Evolutionary conservation across 2,113 vertebrate species (phyloP).

Genomic region (Xiphophorus maculatus): DNA sequence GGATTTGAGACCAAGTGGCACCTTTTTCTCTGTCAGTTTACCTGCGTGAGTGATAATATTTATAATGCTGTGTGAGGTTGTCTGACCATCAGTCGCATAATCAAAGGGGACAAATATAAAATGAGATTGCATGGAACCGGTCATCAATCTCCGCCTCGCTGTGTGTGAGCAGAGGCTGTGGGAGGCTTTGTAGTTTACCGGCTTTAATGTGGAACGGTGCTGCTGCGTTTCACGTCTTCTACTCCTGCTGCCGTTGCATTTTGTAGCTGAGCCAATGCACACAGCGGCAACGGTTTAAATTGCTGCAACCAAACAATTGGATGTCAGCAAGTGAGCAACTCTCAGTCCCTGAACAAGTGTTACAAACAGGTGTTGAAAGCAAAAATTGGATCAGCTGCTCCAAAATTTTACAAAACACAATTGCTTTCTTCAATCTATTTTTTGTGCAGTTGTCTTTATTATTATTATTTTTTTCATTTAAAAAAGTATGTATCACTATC

Average conservation of each 20-base stretch:
- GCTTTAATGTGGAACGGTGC: slow-evolving; percentile 8
- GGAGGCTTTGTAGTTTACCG: background rate
- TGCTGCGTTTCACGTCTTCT: background rate
- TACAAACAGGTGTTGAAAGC: too few relatives aligned
- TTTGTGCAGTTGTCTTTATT: too few relatives aligned
- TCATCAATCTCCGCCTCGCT: slow-evolving; percentile 27
- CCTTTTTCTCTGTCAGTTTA: slow-evolving; percentile 49
- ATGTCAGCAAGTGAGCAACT: too few relatives aligned
- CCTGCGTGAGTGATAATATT: slow-evolving; percentile 60
- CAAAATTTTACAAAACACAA: too few relatives aligned
- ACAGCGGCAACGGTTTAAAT: background rate
- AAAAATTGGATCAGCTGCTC: too few relatives aligned
- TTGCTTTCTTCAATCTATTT: too few relatives aligned
- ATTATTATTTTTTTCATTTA: too few relatives aligned
- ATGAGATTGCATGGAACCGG: slow-evolving; percentile 32
- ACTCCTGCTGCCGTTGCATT: background rate
- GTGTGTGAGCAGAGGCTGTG: background rate
- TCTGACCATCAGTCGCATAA: slow-evolving; percentile 61
- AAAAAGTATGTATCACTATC: too few relatives aligned
- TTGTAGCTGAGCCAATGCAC: background rate
- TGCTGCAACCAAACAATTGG: too few relatives aligned
- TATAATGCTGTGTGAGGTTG: slow-evolving; percentile 54
- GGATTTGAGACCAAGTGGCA: slow-evolving; percentile 26
- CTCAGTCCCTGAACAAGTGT: too few relatives aligned
- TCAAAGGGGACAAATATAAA: slow-evolving; percentile 45